A percentile compares a stretch with the other conserved stretches of the same genome.
These are phyloP conservation scores for Parnassius orleans DNA, from an alignment of 2,888 invertebrate genomes.

Conservation along the genomic window DNA sequence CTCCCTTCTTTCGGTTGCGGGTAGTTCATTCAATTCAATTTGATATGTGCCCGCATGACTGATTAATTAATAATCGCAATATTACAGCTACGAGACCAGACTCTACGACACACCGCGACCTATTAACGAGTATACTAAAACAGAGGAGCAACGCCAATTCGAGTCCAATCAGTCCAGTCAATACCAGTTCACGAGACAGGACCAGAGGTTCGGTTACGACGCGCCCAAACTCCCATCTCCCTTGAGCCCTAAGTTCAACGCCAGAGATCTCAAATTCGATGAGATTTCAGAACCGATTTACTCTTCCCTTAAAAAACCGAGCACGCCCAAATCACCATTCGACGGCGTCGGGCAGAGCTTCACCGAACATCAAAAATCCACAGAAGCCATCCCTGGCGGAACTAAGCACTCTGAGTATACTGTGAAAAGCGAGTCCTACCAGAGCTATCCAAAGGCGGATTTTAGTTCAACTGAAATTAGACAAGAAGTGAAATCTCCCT, in stretches of 20 bases:
- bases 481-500: slow-evolving; percentile 65
- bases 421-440: slow-evolving; percentile 67
- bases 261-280: slow-evolving; percentile 71
- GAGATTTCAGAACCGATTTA: slow-evolving; percentile 68
- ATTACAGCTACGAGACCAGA: slow-evolving; percentile 78
- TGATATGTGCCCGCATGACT: slow-evolving; percentile 27
- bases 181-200: slow-evolving; percentile 54
- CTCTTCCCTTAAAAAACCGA: slow-evolving; percentile 61
- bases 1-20: slow-evolving; percentile 28
- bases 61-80: slow-evolving; percentile 45
- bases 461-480: slow-evolving; percentile 56
- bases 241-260: slow-evolving; percentile 75
- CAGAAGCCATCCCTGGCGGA: slow-evolving; percentile 71
- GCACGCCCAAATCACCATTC: slow-evolving; percentile 43
- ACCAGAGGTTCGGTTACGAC: slow-evolving; percentile 62
- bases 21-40: slow-evolving; percentile 21
- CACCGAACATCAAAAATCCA: slow-evolving; percentile 67
- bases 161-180: slow-evolving; percentile 49
- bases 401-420: slow-evolving; percentile 67
- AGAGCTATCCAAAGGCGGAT: slow-evolving; percentile 66
- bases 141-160: slow-evolving; percentile 45
- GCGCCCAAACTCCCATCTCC: slow-evolving; percentile 57
- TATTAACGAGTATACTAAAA: slow-evolving; percentile 56
- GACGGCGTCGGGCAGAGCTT: slow-evolving; percentile 70
- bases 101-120: slow-evolving; percentile 77